Base-by-base conservation (phyloP, 2,113 vertebrate genomes). In the Chelonoidis abingdonii region DNA sequence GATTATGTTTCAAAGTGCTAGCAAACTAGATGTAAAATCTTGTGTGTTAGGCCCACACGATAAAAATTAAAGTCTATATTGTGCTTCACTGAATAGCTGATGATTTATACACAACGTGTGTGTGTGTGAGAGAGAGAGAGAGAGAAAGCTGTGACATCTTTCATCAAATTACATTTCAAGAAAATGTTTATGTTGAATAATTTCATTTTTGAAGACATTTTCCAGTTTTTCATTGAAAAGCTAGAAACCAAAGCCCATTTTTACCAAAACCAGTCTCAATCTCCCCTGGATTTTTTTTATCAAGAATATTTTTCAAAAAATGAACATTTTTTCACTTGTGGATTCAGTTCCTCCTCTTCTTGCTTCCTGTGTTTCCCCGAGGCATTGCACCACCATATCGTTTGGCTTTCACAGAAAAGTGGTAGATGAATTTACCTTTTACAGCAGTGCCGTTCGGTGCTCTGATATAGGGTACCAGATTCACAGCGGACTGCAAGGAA, bases 381-480 rank as follows among this genome's bases (percentile, higher is more conserved):
- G 5, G 10, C 12, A 13, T 12, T 72, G 87, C 76, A 84, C n/a
- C 14, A 24, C 19, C n/a, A 19, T 2, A 11, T 24, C 35, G 86
- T 88, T 2, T 10, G 82, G 21, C 59, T 19, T 80, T 22, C 3
- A 1, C 5, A 27, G 57, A 80, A 56, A 87, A 54, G 7, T 0
- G 0, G 1, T 9, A 52, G 54, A 29, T 27, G 25, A 69, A 8
- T 13, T 86, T 57, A 95, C 86, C 29, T 38, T 80, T 75, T 49
- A 16, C 8, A n/a, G 13, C 19, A 31, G 1, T 3, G 2, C 44
- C 83, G 5, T 0, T 0, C 47, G 2, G 10, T 24, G 25, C 56
- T 27, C 5, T 11, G 56, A 27, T 11, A 27, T 27, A 27, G 24
- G 56, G 56, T 10, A 12, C 25, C 54, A 57, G 56, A 29, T 24